Conservation (phyloP, 2,888 invertebrate genomes). For the Teleiodes luculella region DNA sequence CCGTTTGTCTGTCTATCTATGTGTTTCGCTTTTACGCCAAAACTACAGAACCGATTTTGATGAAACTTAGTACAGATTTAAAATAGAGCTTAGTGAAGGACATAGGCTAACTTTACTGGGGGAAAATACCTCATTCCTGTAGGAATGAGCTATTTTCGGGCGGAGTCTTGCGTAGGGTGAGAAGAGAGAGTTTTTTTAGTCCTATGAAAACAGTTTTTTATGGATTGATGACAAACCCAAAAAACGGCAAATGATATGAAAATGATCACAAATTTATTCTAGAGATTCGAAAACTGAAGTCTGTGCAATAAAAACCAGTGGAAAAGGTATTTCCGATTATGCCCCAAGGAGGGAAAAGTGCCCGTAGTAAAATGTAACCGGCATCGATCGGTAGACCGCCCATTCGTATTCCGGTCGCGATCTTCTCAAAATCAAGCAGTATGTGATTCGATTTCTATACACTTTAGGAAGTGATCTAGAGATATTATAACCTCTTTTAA, state of each 20-base stretch:
- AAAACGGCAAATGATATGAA: neutral
- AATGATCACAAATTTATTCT: neutral
- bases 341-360: slow-evolving; percentile 30
- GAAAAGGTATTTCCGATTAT: slow-evolving; percentile 29
- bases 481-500: slow-evolving; percentile 32
- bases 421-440: slow-evolving; percentile 75
- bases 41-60: no score
- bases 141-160: no score
- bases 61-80: no score
- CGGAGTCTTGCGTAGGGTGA: no score
- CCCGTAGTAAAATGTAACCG: slow-evolving; percentile 35
- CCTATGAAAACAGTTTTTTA: no score
- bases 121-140: no score
- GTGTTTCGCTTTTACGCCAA: no score
- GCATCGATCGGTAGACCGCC: slow-evolving; percentile 43
- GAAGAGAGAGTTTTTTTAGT: no score
- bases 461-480: slow-evolving; percentile 38
- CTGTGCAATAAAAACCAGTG: slow-evolving; percentile 18
- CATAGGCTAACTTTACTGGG: no score
- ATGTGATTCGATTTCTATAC: slow-evolving; percentile 77
- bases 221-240: neutral
- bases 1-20: no score
- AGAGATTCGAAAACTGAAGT: slow-evolving; percentile 11
- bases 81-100: no score
- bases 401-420: slow-evolving; percentile 63